Percentiles rank a stretch among this genome's conserved stretches.
phyloP scores from a whole-genome alignment of 2,113 vertebrate genomes.

The Desmodus rotundus region DNA sequence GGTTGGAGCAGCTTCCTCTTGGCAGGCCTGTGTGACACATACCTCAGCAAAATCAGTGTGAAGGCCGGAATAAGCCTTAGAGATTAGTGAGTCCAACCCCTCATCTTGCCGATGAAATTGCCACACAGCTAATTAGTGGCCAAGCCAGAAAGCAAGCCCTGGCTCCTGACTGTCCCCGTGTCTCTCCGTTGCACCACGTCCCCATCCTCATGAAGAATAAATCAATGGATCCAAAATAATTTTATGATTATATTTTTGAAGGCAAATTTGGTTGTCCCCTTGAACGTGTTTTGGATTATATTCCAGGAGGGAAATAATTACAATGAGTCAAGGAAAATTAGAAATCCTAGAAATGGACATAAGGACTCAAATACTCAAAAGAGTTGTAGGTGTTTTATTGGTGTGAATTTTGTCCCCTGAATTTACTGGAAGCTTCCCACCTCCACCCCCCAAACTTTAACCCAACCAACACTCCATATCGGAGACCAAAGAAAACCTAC shows the following conservation, averaged over 20 bases:
- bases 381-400: not conserved
- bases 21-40: not conserved
- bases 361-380: not conserved
- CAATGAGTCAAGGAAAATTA: not conserved
- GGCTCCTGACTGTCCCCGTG: not conserved
- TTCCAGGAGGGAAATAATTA: not conserved
- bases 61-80: not conserved
- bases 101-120: not conserved
- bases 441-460: not conserved
- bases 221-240: not conserved
- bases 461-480: not conserved
- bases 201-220: not conserved
- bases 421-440: not conserved
- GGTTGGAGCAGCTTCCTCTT: not conserved
- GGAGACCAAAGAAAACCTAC: not conserved
- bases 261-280: not conserved
- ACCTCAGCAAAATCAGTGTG: not conserved
- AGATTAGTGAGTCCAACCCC: not conserved
- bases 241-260: constrained; percentile 18
- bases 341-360: not conserved
- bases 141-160: not conserved
- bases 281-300: not conserved
- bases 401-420: not conserved
- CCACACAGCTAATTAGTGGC: not conserved
- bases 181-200: not conserved